Base-by-base conservation (phyloP, 2,888 invertebrate genomes). In the Axea sp. region DNA sequence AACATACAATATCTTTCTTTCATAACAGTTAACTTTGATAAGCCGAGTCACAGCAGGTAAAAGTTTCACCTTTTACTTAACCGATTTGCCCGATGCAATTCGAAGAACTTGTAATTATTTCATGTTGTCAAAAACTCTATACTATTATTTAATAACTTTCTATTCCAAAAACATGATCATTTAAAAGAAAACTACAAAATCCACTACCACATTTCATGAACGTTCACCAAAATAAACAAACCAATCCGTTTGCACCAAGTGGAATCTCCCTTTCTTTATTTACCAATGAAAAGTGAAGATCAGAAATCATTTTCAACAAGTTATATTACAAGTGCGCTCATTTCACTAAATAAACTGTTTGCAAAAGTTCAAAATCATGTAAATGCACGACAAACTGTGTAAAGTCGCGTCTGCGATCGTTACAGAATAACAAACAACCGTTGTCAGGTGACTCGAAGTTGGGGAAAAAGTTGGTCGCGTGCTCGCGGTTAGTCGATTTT, bases 51-150 rank as follows among this genome's bases (percentile, higher is more conserved):
- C 3, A 6, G 0, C n/a, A 35, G 35, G 51, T 39, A 39, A 55
- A 39, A 55, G 55, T 55, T 55, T 53, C 39, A 41, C 55, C 30
- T 55, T 55, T 55, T 55, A 53, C 53, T 37, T 8, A 9, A 17
- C 17, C 15, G 17, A 53, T 53, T 19, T 15, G 37, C 6, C 11
- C 26, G 28, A 26, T 28, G 37, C 12, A 12, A 37, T 28, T 7
- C 9, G 7, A 37, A 19, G 37, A 19, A 37, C 24, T 24, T n/a
- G n/a, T n/a, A n/a, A n/a, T n/a, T n/a, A n/a, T n/a, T n/a, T n/a
- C n/a, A n/a, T n/a, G n/a, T n/a, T n/a, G n/a, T n/a, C 5, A 6
- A 12, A 31, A 12, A 1, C 31, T 7, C 3, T 12, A 1, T 1
- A 31, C 0, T 11, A 12, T 37, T 41, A 24, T 12, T 24, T 11